A percentile compares a stretch with the other conserved stretches of the same genome.
Evolutionary conservation across 2,888 invertebrate genomes (phyloP).

Genomic region (Phyllotreta cruciferae): DNA sequence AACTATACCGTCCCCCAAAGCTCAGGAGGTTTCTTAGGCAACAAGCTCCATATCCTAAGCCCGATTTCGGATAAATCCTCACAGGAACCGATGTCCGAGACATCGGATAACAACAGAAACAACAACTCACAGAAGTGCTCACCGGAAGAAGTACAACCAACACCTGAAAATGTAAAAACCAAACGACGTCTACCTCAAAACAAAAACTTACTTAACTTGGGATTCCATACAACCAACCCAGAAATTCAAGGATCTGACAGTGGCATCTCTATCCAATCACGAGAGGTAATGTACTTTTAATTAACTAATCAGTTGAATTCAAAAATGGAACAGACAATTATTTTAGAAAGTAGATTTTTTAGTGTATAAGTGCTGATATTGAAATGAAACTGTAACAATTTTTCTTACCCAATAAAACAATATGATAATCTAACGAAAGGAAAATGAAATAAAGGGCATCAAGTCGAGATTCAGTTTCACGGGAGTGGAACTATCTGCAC

Average conservation of each 20-base stretch:
- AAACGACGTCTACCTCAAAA: constrained; percentile 77
- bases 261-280: constrained; percentile 85
- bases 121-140: constrained; percentile 81
- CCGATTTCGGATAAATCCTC: constrained; percentile 91
- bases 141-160: constrained; percentile 68
- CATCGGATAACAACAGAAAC: constrained; percentile 80
- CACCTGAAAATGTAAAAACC: constrained; percentile 64
- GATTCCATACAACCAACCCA: constrained; percentile 71
- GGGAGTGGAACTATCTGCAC: constrained; percentile 56
- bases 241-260: constrained; percentile 88
- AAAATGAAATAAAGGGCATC: constrained; percentile 47
- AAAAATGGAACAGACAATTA: not conserved
- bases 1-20: constrained; percentile 38
- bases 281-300: constrained; percentile 65
- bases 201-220: constrained; percentile 75
- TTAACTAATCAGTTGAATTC: no score
- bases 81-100: constrained; percentile 84
- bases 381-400: no score
- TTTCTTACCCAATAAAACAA: not conserved
- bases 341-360: no score
- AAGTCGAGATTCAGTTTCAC: constrained; percentile 65
- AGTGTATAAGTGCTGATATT: no score
- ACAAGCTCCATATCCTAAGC: constrained; percentile 83
- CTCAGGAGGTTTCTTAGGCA: constrained; percentile 63
- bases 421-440: constrained; percentile 45